Evolutionary conservation across 1,140 invertebrate genomes (phyloP).

Genomic region (Parasteatoda tepidariorum): DNA sequence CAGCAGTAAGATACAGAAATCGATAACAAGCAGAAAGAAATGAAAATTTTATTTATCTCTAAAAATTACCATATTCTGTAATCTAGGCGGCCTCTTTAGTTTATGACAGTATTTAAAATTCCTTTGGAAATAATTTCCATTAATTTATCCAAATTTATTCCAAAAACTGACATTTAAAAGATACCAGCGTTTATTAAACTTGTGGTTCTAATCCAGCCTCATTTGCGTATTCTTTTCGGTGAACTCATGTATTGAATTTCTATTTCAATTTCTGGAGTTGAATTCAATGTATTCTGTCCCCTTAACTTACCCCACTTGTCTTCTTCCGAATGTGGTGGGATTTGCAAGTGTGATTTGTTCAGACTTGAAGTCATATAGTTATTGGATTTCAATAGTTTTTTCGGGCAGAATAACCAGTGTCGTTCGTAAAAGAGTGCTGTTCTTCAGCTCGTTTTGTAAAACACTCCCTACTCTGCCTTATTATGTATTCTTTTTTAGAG

Average conservation of each 20-base stretch:
- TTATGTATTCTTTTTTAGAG: not conserved
- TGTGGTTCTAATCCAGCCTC: not conserved
- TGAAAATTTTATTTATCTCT: not conserved
- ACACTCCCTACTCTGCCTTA: not conserved
- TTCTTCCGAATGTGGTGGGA: conserved; percentile 10
- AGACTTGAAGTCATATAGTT: conserved; percentile 34
- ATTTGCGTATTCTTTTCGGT: not conserved
- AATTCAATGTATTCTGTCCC: conserved; percentile 29
- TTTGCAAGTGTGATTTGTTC: conserved; percentile 50
- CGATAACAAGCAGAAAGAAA: not conserved
- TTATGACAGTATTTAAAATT: conserved; percentile 26
- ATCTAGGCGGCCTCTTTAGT: not conserved
- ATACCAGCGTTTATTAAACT: conserved; percentile 12
- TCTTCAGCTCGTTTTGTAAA: conserved; percentile 35
- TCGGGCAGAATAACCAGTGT: conserved; percentile 20
- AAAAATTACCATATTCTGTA: conserved; percentile 19
- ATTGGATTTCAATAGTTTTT: conserved; percentile 49
- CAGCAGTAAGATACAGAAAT: not conserved
- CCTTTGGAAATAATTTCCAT: not conserved
- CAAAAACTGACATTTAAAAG: not conserved
- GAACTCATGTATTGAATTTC: conserved; percentile 23
- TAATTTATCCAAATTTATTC: conserved; percentile 52
- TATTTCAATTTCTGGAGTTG: conserved; percentile 3
- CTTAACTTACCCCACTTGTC: not conserved
- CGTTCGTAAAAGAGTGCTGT: not conserved